These are phyloP conservation scores for Aporophyla nigra DNA, from an alignment of 2,888 invertebrate genomes.

Conservation along the genomic window DNA sequence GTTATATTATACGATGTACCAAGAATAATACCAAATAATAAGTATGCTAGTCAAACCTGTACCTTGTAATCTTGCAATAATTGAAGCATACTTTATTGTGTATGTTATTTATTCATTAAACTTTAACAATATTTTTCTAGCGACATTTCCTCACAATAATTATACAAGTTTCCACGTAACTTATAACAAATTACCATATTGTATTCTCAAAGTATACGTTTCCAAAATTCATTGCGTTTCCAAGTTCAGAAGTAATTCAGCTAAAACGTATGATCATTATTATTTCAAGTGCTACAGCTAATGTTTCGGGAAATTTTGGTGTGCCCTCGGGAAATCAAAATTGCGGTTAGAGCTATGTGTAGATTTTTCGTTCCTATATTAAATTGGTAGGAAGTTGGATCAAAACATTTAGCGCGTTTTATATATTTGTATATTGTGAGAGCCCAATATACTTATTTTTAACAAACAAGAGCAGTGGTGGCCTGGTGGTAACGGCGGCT, in stretches of 20 bases:
- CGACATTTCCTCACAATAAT: neutral
- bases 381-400: constrained; percentile 23
- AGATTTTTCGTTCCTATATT: constrained; percentile 44
- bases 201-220: constrained; percentile 23
- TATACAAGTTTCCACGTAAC: neutral
- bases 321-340: constrained; percentile 58
- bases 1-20: no score
- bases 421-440: constrained; percentile 3
- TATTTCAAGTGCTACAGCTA: constrained; percentile 57
- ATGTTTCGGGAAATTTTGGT: constrained; percentile 53
- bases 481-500: no score
- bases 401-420: neutral
- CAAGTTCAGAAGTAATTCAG: constrained; percentile 55
- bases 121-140: neutral
- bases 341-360: constrained; percentile 42
- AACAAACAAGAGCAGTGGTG: no score
- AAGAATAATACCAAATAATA: no score
- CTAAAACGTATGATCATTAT: constrained; percentile 60
- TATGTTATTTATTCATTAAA: neutral
- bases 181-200: constrained; percentile 22
- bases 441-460: no score
- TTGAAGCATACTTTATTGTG: neutral
- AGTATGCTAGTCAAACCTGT: no score
- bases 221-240: constrained; percentile 42
- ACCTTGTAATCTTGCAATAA: neutral